phyloP scores from a whole-genome alignment of 2,113 vertebrate species.

The Crotalus viridis region DNA sequence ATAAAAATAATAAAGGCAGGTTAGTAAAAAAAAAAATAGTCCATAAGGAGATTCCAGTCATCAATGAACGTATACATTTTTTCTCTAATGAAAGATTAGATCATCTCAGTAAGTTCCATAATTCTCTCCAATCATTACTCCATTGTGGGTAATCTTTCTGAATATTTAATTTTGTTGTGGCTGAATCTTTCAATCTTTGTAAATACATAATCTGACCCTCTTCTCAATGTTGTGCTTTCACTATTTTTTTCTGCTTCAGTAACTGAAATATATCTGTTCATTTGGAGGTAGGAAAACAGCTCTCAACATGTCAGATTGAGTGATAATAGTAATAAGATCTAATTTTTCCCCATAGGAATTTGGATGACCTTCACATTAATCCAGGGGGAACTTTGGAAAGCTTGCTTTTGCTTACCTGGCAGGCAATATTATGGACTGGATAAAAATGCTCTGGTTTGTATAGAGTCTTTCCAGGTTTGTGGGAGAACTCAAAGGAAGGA shows the following conservation, averaged over 20 bases:
- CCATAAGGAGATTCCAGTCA: neutral
- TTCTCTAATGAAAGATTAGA: neutral
- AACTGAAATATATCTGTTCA: neutral
- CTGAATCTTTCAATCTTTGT: neutral
- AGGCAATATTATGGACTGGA: neutral
- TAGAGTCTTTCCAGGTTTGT: neutral
- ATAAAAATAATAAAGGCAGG: neutral
- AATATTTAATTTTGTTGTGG: neutral
- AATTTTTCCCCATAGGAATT: neutral
- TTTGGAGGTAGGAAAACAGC: neutral
- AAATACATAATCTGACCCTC: neutral
- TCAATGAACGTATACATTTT: neutral
- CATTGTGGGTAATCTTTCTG: neutral
- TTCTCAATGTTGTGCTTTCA: neutral
- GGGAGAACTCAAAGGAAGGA: neutral
- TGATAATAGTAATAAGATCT: neutral
- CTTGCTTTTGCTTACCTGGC: too few species aligned
- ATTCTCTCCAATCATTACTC: neutral
- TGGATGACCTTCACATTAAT: neutral
- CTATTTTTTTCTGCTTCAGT: neutral
- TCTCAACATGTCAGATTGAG: neutral
- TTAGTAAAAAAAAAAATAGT: neutral
- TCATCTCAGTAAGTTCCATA: neutral
- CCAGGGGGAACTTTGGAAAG: neutral
- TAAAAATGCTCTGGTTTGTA: neutral